Evolutionary conservation across 2,113 vertebrate species (phyloP).

Genomic region (Cyphomyrus discorhynchus): DNA sequence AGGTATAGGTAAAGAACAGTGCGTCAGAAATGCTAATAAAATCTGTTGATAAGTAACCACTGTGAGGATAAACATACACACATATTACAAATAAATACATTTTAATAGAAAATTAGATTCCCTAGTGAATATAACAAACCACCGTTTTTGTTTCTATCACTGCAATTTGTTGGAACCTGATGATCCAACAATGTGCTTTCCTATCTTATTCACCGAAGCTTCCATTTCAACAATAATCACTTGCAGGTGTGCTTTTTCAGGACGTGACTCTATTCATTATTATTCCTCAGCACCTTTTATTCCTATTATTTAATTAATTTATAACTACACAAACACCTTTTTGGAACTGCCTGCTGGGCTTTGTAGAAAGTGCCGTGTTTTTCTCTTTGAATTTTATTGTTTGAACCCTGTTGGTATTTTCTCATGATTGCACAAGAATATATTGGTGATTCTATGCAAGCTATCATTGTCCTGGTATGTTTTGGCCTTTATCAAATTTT

Average conservation of each 20-base stretch:
- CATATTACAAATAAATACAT: neutral
- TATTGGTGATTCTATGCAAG: neutral
- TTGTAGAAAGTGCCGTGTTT: neutral
- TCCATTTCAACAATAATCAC: neutral
- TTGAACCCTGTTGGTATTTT: neutral
- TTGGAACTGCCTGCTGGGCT: neutral
- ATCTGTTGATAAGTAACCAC: neutral
- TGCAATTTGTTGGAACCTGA: neutral
- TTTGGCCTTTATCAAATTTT: conserved; percentile 2
- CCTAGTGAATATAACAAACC: neutral
- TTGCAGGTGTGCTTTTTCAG: conserved; percentile 1
- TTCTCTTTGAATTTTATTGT: neutral
- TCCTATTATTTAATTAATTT: neutral
- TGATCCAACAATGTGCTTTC: neutral
- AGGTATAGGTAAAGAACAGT: neutral
- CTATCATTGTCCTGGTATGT: neutral
- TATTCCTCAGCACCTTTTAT: neutral
- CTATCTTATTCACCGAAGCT: conserved; percentile 2
- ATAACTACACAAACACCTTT: neutral
- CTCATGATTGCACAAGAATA: neutral
- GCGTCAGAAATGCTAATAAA: neutral
- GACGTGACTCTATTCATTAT: neutral
- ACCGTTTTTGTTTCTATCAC: neutral
- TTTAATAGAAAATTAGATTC: neutral
- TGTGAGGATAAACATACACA: neutral